Conservation (phyloP, 2,797 vertebrate species). For the Cossypha caffra region DNA sequence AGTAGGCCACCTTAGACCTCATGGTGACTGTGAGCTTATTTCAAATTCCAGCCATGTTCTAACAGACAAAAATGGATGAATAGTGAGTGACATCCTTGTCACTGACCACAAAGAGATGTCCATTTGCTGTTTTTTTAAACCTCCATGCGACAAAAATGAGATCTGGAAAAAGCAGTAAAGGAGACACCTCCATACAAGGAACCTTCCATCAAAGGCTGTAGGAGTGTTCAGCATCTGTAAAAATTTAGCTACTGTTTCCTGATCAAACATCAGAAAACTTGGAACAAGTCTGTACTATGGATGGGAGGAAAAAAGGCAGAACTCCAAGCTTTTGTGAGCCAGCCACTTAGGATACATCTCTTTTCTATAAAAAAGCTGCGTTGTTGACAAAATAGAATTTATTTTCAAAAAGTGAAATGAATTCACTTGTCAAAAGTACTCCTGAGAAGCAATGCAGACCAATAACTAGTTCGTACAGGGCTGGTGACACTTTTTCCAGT, state of each 20-base stretch:
- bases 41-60: not conserved
- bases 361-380: not conserved
- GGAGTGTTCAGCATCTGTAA: not conserved
- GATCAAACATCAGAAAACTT: not conserved
- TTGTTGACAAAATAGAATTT: not conserved
- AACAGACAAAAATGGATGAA: not conserved
- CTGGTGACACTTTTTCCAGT: not conserved
- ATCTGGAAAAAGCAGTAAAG: not conserved
- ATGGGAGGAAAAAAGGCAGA: not conserved
- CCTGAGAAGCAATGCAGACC: not conserved
- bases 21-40: not conserved
- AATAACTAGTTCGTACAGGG: not conserved
- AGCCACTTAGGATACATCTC: not conserved
- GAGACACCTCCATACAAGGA: not conserved
- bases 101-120: not conserved
- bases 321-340: not conserved
- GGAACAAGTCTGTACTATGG: not conserved
- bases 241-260: not conserved
- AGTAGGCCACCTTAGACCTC: not conserved
- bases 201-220: not conserved
- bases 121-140: not conserved
- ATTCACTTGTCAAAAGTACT: not conserved
- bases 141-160: not conserved
- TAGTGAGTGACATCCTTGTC: not conserved
- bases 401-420: not conserved